Base-by-base conservation (phyloP, 2,888 invertebrate species). In the Drosophila affinis region DNA sequence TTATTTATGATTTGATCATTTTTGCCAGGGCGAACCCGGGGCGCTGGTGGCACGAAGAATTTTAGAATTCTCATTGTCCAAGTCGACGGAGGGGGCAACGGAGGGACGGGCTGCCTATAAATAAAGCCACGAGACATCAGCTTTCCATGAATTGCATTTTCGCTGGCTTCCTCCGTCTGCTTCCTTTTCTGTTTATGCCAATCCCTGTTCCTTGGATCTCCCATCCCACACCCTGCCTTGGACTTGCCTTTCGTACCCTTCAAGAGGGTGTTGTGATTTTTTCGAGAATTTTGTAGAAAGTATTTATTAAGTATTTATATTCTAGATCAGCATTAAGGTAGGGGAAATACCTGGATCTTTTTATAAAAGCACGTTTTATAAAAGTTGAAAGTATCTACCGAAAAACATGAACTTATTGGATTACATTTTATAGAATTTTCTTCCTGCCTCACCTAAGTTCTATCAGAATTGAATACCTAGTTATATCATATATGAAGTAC, bases 141-240 rank as follows among this genome's bases (percentile, higher is more conserved):
- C 71, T 76, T 79, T 63, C 86, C 78, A 83, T 83, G 88, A 83
- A 88, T 83, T 83, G 83, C 88, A 88, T 83, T 88, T 83, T 83
- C 64, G 63, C 61, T 58, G 77, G 54, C 54, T 65, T 63, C 47
- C 45, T 48, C 63, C 53, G 61, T 57, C 57, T 63, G 44, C 48
- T 63, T 27, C 58, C 27, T 12, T 18, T 46, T 46, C 46, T 17
- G 55, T 56, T 53, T 45, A 32, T 39, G 18, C 69, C 69, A 67
- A 49, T 29, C 29, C 29, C 32, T 32, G 39, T n/a, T 10, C 52
- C 53, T 34, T 34, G 53, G 18, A 21, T 21, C 21, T 3, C 10
- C 2, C 21, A 12, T 18, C 29, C 46, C n/a, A 1, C 9, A 3
- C 55, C 44, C n/a, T 29, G 21, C 47, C 32, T n/a, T 18, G 54